These are phyloP conservation scores for Archaeoteleia sp. DNA, from an alignment of 2,888 invertebrate genomes.

Conservation along the genomic window DNA sequence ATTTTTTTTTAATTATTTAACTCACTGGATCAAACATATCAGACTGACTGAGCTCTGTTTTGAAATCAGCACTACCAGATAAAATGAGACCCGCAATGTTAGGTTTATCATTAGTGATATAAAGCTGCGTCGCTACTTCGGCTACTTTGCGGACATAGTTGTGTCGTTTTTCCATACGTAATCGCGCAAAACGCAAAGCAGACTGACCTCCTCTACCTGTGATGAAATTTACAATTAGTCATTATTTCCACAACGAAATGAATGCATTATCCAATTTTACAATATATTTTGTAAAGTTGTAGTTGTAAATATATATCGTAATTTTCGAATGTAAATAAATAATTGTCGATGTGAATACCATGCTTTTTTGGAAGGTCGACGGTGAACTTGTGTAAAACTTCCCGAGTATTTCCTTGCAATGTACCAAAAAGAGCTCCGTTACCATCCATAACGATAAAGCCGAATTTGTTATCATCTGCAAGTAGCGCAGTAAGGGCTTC, in stretches of 20 bases:
- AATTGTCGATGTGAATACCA: no score
- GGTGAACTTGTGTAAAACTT: constrained; percentile 95
- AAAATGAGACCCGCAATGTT: constrained; percentile 98
- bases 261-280: constrained; percentile 5
- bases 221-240: constrained; percentile 31
- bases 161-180: constrained; percentile 99
- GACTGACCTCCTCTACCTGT: constrained; percentile 97
- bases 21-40: constrained; percentile 99
- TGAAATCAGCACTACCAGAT: constrained; percentile 99
- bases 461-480: constrained; percentile 99
- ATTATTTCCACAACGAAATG: constrained; percentile 14
- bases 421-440: constrained; percentile 99
- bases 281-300: no score
- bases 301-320: no score
- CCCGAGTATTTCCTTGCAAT: constrained; percentile 94
- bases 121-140: constrained; percentile 96
- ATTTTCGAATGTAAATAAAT: no score
- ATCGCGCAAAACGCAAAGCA: constrained; percentile 98
- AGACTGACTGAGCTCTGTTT: constrained; percentile 99
- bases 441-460: constrained; percentile 99
- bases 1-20: constrained; percentile 54
- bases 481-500: constrained; percentile 96
- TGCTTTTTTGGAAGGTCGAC: constrained; percentile 99
- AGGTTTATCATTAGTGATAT: constrained; percentile 97
- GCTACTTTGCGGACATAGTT: constrained; percentile 99